Conservation (phyloP, 2,113 vertebrate species). For the Bujurquina vittata region DNA sequence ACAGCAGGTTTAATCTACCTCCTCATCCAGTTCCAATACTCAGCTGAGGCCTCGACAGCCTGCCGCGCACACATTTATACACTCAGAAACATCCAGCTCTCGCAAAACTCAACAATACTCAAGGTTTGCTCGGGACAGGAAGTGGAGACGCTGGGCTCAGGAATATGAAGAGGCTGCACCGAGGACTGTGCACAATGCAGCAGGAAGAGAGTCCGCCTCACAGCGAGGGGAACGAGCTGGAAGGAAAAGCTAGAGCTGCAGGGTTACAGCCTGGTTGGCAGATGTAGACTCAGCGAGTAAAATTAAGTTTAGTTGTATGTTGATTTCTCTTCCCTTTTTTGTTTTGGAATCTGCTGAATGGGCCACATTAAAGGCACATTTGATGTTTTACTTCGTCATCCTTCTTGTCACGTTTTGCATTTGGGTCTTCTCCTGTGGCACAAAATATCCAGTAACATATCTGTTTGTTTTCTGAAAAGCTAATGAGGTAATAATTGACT, state of each 20-base stretch:
- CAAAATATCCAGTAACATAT: neutral
- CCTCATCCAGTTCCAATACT: slow-evolving; percentile 24
- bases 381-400: neutral
- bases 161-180: slow-evolving; percentile 44
- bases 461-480: neutral
- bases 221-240: neutral
- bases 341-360: neutral
- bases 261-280: neutral
- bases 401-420: neutral
- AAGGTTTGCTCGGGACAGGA: slow-evolving; percentile 52
- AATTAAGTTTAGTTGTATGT: neutral
- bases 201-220: slow-evolving; percentile 54
- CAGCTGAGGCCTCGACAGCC: slow-evolving; percentile 41
- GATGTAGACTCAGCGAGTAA: neutral
- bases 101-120: slow-evolving; percentile 59
- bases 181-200: slow-evolving; percentile 60
- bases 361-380: neutral
- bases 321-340: neutral
- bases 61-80: neutral
- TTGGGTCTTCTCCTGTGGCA: neutral
- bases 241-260: neutral
- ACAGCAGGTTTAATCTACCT: slow-evolving; percentile 28
- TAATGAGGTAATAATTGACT: neutral
- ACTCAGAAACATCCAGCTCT: slow-evolving; percentile 18
- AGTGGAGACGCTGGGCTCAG: slow-evolving; percentile 34